These are phyloP conservation scores for Apotomis betuletana DNA, from an alignment of 2,888 invertebrate genomes.

Conservation along the genomic window DNA sequence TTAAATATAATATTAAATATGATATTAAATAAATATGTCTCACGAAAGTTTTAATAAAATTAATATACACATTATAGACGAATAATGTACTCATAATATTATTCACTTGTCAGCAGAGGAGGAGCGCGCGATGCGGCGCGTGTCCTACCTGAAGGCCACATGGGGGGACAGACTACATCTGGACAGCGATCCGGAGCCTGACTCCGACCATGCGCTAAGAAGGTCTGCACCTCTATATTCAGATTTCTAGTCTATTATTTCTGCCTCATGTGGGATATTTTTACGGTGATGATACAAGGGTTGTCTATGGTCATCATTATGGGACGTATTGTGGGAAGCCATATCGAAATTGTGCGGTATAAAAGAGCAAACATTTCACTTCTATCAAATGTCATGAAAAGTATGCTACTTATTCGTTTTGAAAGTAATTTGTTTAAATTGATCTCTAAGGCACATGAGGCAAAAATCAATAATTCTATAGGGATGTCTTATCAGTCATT, in stretches of 20 bases:
- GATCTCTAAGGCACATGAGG: background rate
- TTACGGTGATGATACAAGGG: too few species aligned
- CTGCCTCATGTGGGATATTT: slow-evolving; percentile 1
- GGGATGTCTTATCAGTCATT: background rate
- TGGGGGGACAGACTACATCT: slow-evolving; percentile 90
- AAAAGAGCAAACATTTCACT: too few species aligned
- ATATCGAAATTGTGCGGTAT: too few species aligned
- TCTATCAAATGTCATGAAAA: too few species aligned
- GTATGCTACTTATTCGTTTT: too few species aligned
- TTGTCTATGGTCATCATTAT: too few species aligned
- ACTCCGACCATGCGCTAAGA: slow-evolving; percentile 85
- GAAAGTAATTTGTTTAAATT: too few species aligned
- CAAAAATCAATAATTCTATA: background rate
- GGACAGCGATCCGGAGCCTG: slow-evolving; percentile 86
- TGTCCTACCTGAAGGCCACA: slow-evolving; percentile 97
- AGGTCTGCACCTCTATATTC: slow-evolving; percentile 80
- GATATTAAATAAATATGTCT: too few species aligned
- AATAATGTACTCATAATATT: slow-evolving; percentile 13
- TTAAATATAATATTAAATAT: too few species aligned
- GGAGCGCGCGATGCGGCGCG: slow-evolving; percentile 93
- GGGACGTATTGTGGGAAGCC: too few species aligned
- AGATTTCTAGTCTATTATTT: slow-evolving; percentile 10
- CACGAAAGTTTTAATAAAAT: too few species aligned
- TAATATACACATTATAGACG: background rate
- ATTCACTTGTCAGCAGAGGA: slow-evolving; percentile 86